These are phyloP conservation scores for Clarias pachynema DNA, from an alignment of 2,797 vertebrate species.

Conservation along the genomic window DNA sequence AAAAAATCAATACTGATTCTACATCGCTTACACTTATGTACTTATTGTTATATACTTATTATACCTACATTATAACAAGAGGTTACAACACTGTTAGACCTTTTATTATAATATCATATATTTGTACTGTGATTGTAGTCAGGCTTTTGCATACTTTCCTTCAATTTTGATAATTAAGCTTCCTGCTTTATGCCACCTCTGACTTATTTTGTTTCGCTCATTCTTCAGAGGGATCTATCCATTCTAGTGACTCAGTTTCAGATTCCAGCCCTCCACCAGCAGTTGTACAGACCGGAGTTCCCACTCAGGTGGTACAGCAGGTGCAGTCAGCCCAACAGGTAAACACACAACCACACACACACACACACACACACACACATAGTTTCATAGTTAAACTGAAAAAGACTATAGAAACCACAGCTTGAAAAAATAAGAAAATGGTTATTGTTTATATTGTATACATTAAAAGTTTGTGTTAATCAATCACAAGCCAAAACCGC, in stretches of 20 bases:
- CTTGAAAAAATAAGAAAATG: no score
- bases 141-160: not conserved
- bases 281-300: conserved; percentile 86
- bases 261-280: conserved; percentile 87
- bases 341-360: conserved; percentile 27
- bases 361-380: not conserved
- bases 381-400: not conserved
- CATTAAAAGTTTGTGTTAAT: not conserved
- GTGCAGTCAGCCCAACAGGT: conserved; percentile 89
- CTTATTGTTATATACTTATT: not conserved
- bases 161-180: not conserved
- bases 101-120: not conserved
- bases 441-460: no score
- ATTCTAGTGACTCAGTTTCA: conserved; percentile 86
- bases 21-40: not conserved
- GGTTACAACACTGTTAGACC: not conserved
- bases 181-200: not conserved
- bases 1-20: not conserved
- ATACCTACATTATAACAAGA: not conserved
- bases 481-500: not conserved
- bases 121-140: not conserved
- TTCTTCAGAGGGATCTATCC: conserved; percentile 84
- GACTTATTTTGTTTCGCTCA: conserved; percentile 19
- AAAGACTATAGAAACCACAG: not conserved
- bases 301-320: conserved; percentile 92